These are phyloP conservation scores for Agrochola circellaris DNA, from an alignment of 2,888 invertebrate genomes.

Conservation along the genomic window DNA sequence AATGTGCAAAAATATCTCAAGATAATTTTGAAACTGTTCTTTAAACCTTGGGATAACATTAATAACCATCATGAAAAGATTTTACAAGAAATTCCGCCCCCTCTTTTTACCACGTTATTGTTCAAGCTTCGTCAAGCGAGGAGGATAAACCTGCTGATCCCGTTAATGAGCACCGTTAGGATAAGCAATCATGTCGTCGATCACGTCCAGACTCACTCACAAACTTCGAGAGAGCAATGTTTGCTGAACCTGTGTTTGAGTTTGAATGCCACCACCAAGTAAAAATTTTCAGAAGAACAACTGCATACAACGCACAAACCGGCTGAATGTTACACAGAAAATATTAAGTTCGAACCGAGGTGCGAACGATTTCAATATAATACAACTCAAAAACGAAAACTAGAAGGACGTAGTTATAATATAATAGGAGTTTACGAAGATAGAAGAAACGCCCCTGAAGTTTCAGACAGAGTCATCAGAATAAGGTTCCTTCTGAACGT, in stretches of 20 bases:
- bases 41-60: background rate
- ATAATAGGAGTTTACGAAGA: background rate
- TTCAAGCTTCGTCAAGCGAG: background rate
- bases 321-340: background rate
- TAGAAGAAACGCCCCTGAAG: background rate
- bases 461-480: background rate
- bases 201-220: slow-evolving; percentile 40
- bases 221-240: slow-evolving; percentile 32
- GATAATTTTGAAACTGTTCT: background rate
- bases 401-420: background rate
- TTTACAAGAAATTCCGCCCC: background rate
- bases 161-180: slow-evolving; percentile 43
- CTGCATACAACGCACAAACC: background rate
- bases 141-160: slow-evolving; percentile 25
- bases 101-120: background rate
- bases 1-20: background rate
- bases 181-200: slow-evolving; percentile 46
- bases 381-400: background rate
- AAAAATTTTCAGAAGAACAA: slow-evolving; percentile 1
- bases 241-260: slow-evolving; percentile 47
- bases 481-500: background rate
- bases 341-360: background rate
- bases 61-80: background rate
- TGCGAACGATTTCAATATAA: background rate
- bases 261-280: background rate